These are phyloP conservation scores for Drosophila paracracens DNA, from an alignment of 2,888 invertebrate species.

Conservation along the genomic window DNA sequence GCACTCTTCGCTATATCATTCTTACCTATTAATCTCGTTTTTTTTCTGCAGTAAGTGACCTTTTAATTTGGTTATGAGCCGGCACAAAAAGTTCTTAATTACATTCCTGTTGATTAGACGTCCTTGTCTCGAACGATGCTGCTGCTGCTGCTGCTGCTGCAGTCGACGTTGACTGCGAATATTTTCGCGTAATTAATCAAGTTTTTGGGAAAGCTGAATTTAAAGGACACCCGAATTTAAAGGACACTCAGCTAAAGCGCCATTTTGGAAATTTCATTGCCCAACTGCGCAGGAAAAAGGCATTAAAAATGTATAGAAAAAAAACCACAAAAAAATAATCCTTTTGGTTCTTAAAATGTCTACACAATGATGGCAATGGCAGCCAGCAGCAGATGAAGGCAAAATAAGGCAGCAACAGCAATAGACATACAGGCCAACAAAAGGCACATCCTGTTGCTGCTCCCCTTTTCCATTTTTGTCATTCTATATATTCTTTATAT, in stretches of 20 bases:
- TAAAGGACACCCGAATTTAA: constrained; percentile 20
- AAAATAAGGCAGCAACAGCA: constrained; percentile 22
- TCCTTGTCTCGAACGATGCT: constrained; percentile 66
- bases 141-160: constrained; percentile 13
- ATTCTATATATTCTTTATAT: neutral
- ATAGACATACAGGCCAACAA: constrained; percentile 30
- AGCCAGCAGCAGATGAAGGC: constrained; percentile 9
- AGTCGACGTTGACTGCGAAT: constrained; percentile 6
- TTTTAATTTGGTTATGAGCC: constrained; percentile 64
- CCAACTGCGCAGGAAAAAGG: constrained; percentile 32
- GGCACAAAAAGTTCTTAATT: constrained; percentile 80
- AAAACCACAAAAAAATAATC: constrained; percentile 59
- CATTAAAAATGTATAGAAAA: constrained; percentile 12
- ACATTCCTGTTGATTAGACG: constrained; percentile 83
- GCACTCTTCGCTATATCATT: neutral
- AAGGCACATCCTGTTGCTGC: constrained; percentile 24
- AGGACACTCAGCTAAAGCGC: constrained; percentile 46
- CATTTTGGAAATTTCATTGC: constrained; percentile 68
- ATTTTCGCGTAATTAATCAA: constrained; percentile 44
- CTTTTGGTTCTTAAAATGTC: constrained; percentile 82
- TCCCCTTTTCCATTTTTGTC: constrained; percentile 3
- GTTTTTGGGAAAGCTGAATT: constrained; percentile 33
- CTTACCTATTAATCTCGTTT: neutral
- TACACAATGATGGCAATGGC: constrained; percentile 53
- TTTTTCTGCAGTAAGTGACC: constrained; percentile 18